Percentiles rank a stretch among this genome's conserved stretches.
These are phyloP conservation scores for Trachops cirrhosus DNA, from an alignment of 2,797 vertebrate genomes.

Conservation along the genomic window DNA sequence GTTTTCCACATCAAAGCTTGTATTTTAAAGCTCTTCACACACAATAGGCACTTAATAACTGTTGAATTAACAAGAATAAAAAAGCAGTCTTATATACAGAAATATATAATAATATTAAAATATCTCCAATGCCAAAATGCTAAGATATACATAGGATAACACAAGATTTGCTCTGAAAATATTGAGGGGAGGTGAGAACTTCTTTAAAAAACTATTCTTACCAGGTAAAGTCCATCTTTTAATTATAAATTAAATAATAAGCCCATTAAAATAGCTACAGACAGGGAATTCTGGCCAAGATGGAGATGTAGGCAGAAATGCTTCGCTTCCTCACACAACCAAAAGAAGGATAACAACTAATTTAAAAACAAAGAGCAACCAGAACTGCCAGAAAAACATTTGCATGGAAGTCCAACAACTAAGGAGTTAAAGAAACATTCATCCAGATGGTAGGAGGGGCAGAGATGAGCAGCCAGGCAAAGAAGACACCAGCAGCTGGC, in stretches of 20 bases:
- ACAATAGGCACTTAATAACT: background rate
- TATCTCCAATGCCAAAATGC: background rate
- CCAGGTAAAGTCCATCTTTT: background rate
- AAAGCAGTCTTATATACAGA: background rate
- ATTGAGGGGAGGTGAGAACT: background rate
- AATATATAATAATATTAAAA: background rate
- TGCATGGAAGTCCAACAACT: no score
- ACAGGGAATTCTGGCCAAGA: background rate
- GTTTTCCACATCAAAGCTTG: background rate
- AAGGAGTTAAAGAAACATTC: no score
- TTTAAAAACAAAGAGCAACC: no score
- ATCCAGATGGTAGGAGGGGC: no score
- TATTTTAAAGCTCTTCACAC: background rate
- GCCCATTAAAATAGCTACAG: background rate
- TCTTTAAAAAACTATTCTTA: background rate
- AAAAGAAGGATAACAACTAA: no score
- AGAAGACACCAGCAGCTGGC: no score
- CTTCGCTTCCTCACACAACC: no score
- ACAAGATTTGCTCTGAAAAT: conserved; percentile 7
- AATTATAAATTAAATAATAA: background rate
- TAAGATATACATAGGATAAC: background rate
- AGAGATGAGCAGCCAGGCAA: no score
- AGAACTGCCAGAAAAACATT: no score
- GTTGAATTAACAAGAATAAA: conserved; percentile 1
- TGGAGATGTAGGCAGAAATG: no score